Evolutionary conservation across 2,113 vertebrate genomes (phyloP), one percentile per base, ranked within the genome.

Genomic region (Mionectes macconnelli): DNA sequence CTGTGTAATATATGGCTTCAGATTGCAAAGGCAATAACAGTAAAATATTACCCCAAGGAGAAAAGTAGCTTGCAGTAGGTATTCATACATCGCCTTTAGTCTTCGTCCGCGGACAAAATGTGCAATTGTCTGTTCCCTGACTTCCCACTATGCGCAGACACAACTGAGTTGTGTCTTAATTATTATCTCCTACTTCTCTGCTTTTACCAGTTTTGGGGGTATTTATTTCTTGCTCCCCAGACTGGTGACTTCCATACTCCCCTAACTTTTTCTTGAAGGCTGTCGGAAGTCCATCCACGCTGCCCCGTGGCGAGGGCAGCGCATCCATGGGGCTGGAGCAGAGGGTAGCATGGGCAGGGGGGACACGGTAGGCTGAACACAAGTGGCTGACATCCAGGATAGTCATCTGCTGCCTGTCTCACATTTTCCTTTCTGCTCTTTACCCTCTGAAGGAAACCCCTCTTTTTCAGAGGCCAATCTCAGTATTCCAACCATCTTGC

Each of bases 11-110:
- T 96, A 96, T 76, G 55, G 60, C 94, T 93, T 96, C 90, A 72
- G 88, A 94, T 79, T 92, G 92, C 86, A 93, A 95, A 96, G 84
- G 92, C 94, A 96, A 96, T 96, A 95, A 94, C 88, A 69, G 62
- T 90, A 96, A 97, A 96, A 95, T 92, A 96, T 87, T 93, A 93
- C 92, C 96, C 93, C 83, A 76, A 95, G 95, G 95, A 95, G 84
- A 79, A 93, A 92, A 92, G 88, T 84, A 74, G 40, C 90, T 87
- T 87, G 88, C 86, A 81, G 69, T 75, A 94, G 92, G 73, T 82
- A 76, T 94, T 96, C 62, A 56, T 92, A 53, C 77, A 78, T 49
- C 64, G 90, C 95, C 90, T 89, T 72, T 33, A 81, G 86, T 62
- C 69, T 89, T 90, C 62, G 6, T 73, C 92, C 44, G 5, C 18